Percentiles rank a stretch among this genome's conserved stretches.
Evolutionary conservation across 2,888 invertebrate species (phyloP).

Genomic region (Iphiclides podalirius): DNA sequence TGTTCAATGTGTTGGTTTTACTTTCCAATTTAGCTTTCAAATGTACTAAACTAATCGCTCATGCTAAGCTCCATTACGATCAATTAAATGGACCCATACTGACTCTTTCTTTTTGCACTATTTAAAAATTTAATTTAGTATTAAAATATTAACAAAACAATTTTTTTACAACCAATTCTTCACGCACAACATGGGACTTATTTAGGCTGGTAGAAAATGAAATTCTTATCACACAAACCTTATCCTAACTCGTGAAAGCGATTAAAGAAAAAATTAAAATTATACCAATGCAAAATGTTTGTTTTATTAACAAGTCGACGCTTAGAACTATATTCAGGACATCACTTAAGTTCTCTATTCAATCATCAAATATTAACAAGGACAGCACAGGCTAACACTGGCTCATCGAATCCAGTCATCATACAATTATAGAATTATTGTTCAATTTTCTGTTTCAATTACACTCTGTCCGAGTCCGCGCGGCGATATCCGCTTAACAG

Average conservation of each 20-base stretch:
- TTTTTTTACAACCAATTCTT: no score
- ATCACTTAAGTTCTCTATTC: constrained; percentile 6
- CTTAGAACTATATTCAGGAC: constrained; percentile 11
- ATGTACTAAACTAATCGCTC: no score
- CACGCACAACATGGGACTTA: no score
- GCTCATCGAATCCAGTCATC: background rate
- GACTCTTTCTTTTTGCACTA: no score
- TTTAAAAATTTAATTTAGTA: no score
- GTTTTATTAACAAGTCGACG: constrained; percentile 2
- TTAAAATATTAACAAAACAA: no score
- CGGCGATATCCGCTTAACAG: constrained; percentile 8
- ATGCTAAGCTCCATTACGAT: no score
- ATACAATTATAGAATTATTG: constrained; percentile 2
- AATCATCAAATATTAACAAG: constrained; percentile 10
- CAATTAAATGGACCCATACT: no score
- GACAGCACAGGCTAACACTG: constrained; percentile 5
- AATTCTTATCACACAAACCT: constrained; percentile 10
- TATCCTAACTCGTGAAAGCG: constrained; percentile 1
- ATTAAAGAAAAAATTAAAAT: constrained; percentile 1
- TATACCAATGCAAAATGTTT: constrained; percentile 3
- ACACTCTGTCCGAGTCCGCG: constrained; percentile 5
- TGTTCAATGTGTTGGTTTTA: no score
- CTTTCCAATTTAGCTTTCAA: no score
- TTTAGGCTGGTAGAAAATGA: background rate
- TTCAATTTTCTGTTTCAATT: constrained; percentile 9